phyloP scores from a whole-genome alignment of 2,113 vertebrate genomes.

The Rostratula benghalensis region DNA sequence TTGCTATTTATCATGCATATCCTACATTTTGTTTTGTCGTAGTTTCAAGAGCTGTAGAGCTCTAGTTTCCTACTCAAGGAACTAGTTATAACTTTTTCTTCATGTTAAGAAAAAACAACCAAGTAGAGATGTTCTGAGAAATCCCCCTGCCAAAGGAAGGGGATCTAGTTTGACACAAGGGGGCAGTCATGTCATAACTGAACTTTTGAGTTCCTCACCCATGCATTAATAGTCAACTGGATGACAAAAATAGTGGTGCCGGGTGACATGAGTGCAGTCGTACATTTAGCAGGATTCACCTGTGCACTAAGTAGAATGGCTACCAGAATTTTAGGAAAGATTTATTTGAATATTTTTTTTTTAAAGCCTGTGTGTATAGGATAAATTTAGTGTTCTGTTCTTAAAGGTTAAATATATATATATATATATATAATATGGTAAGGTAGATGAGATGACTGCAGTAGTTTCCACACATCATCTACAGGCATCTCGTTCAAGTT shows the following conservation, averaged over 20 bases:
- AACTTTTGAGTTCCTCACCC: not conserved
- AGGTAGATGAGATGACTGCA: not conserved
- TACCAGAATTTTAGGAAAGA: not conserved
- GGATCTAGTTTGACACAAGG: constrained; percentile 25
- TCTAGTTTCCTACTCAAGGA: not conserved
- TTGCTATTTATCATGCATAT: not conserved
- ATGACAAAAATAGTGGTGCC: not conserved
- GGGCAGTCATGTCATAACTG: constrained; percentile 58
- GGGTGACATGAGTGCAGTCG: not conserved
- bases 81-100: not conserved
- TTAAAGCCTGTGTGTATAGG: not conserved
- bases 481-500: not conserved
- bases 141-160: not conserved
- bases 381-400: not conserved
- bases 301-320: not conserved
- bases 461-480: not conserved
- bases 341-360: not conserved
- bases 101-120: not conserved
- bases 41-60: not conserved
- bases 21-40: not conserved
- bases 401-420: not conserved
- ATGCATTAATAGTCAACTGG: not conserved
- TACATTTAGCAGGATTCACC: not conserved
- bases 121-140: not conserved
- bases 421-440: not conserved